phyloP scores from a whole-genome alignment of 2,888 invertebrate genomes.

The Standfussiana lucernea region DNA sequence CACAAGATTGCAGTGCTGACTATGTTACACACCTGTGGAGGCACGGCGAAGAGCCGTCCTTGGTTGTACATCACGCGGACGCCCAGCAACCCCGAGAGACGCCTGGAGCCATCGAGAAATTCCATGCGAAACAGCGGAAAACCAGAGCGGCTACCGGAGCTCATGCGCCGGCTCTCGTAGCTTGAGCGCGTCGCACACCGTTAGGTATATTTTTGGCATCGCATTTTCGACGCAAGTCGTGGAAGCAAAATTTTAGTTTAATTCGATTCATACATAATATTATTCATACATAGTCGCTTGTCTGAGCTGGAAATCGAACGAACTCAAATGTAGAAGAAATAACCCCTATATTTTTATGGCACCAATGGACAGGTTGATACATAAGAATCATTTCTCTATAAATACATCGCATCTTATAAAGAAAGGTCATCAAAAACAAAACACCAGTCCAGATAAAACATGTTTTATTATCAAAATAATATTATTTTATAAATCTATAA shows the following conservation, averaged over 20 bases:
- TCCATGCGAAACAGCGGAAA: neutral
- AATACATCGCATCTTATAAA: neutral
- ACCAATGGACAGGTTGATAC: neutral
- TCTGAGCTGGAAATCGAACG: too few species aligned
- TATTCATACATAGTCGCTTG: too few species aligned
- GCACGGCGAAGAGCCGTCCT: neutral
- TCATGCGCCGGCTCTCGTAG: neutral
- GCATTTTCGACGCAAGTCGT: too few species aligned
- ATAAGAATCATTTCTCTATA: neutral
- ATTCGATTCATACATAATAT: too few species aligned
- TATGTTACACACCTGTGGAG: too few species aligned
- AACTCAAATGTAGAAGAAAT: too few species aligned
- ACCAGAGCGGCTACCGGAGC: neutral
- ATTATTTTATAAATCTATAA: conserved; percentile 38
- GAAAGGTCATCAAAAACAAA: neutral
- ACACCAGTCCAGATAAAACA: conserved; percentile 24
- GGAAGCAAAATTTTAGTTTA: too few species aligned
- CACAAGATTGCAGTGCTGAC: too few species aligned
- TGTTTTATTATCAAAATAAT: conserved; percentile 67
- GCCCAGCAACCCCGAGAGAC: neutral
- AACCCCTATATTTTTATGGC: too few species aligned
- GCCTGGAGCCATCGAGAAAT: neutral
- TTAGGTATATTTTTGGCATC: too few species aligned
- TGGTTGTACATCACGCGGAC: neutral
- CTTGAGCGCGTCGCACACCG: too few species aligned